Evolutionary conservation across 2,797 vertebrate genomes (phyloP).

Genomic region (Oceanodroma leucorhoa): DNA sequence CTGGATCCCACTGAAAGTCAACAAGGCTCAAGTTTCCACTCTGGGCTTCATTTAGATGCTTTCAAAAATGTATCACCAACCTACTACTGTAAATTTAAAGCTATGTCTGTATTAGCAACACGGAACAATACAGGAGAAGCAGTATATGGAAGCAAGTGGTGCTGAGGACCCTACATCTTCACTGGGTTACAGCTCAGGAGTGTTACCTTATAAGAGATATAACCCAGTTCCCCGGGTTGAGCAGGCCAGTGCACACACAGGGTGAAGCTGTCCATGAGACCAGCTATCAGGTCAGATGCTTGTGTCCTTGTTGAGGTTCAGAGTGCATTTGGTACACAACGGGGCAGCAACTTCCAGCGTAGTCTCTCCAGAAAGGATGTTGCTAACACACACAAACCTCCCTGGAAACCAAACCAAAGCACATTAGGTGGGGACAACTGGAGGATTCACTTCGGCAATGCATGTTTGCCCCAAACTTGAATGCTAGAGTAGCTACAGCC

Average conservation of each 20-base stretch:
- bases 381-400: neutral
- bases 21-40: neutral
- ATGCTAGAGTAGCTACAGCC: neutral
- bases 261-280: neutral
- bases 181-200: neutral
- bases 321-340: neutral
- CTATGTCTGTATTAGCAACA: neutral
- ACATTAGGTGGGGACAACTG: accelerated
- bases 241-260: accelerated
- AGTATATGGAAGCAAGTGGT: neutral
- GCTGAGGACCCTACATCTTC: neutral
- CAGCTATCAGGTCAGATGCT: neutral
- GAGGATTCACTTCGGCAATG: neutral
- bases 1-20: neutral
- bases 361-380: neutral
- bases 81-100: neutral
- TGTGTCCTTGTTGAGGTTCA: accelerated
- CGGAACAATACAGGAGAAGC: neutral
- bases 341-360: accelerated
- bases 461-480: neutral
- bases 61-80: neutral
- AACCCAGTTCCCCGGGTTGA: neutral
- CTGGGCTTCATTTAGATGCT: neutral
- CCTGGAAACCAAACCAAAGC: neutral
- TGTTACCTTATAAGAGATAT: neutral